Base-by-base conservation (phyloP, 2,797 vertebrate genomes). In the Bradypus variegatus region DNA sequence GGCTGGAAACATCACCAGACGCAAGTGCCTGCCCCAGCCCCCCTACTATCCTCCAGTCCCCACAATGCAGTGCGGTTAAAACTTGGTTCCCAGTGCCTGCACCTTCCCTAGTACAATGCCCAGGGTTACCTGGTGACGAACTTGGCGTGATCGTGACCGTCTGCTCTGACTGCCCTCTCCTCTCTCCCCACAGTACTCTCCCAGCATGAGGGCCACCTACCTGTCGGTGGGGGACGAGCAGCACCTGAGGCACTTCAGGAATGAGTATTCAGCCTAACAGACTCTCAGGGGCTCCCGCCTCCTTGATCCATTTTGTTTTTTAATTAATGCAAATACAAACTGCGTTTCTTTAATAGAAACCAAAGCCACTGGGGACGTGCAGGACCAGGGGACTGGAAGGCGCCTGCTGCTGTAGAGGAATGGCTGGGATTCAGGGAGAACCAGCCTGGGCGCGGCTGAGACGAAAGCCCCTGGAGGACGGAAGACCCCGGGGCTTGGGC, bases 191-290 rank as follows among this genome's bases (percentile, higher is more conserved):
- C 96, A 99, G 99, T 99, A 99, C 97, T 98, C 99, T 6, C 98
- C 99, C 96, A 99, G 98, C 97, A 99, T 99, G 99, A 98, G 98
- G 96, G 98, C 98, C 96, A 98, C 98, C 86, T 99, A 99, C 98
- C 98, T 99, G 89, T 98, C 99, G 2, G 98, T 99, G 97, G 98
- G 98, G n/a, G 98, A 99, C 11, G 98, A 98, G 93, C 98, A 98
- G 93, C 98, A 98, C 92, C 87, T 97, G 94, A 96, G 98, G 97
- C 98, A 97, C 94, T 98, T 98, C 38, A 96, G 98, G 82, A 97
- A 96, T 6, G 98, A 99, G 93, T 98, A 98, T 97, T 98, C 98
- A 67, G 98, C 98, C 94, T 99, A 98, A 90, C 14, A 15, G 13
- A 3, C 87, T 41, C 2, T 0, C 18, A 0, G 38, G n/a, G 75